phyloP scores from a whole-genome alignment of 2,797 vertebrate genomes.

The Anomalospiza imberbis region DNA sequence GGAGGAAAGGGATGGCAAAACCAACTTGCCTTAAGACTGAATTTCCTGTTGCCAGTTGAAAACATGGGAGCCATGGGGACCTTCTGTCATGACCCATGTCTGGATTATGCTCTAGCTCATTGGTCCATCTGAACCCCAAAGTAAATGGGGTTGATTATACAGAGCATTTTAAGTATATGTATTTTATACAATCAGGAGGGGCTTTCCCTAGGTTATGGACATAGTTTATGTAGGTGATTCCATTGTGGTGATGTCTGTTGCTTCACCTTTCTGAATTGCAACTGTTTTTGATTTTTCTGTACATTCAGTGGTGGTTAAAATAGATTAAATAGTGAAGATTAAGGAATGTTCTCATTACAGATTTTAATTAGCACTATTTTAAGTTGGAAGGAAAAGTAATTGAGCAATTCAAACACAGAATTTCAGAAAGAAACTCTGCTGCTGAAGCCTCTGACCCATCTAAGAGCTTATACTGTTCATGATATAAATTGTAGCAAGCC shows the following conservation, averaged over 20 bases:
- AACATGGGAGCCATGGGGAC: fast-evolving
- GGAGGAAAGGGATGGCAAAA: not conserved
- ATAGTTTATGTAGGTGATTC: not conserved
- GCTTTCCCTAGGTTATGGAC: not conserved
- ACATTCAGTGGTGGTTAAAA: not conserved
- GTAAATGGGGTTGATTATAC: not conserved
- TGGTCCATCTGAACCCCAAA: not conserved
- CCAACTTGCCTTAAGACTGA: not conserved
- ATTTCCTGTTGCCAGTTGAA: not conserved
- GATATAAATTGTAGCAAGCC: not conserved
- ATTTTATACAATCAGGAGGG: not conserved
- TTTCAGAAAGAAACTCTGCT: not conserved
- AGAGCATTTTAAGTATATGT: not conserved
- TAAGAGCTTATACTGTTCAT: not conserved
- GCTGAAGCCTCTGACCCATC: not conserved
- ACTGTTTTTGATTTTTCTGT: not conserved
- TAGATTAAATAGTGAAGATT: not conserved
- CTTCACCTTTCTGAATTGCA: not conserved
- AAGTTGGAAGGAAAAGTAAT: not conserved
- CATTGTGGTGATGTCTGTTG: not conserved
- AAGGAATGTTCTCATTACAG: not conserved
- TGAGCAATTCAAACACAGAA: not conserved
- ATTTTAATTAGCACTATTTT: not conserved
- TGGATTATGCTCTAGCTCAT: not conserved
- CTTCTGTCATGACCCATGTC: not conserved